Base-by-base conservation (phyloP, 2,113 vertebrate species). In the Nyctereutes procyonoides region DNA sequence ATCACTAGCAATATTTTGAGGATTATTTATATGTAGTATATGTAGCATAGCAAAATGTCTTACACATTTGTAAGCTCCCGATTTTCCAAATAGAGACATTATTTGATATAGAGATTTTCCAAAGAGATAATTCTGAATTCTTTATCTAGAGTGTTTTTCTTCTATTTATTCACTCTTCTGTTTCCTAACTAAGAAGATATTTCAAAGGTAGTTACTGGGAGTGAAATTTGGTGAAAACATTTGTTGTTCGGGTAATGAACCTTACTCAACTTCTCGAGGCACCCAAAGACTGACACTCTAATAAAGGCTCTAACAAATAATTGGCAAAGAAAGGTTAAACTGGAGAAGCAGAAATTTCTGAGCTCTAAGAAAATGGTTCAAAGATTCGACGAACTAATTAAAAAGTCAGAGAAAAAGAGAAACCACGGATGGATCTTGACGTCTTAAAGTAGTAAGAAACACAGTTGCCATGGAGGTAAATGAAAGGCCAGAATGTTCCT, bases 241-340 rank as follows among this genome's bases (percentile, higher is more conserved):
- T 84, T 85, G 48, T n/a, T 73, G 5, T 74, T 73, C 93, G 62
- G 11, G 43, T 65, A 82, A 88, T 24, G 12, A 74, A 3, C 3
- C 7, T 79, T 43, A 38, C 10, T 74, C 55, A 22, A 63, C 15
- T 89, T 91, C 63, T 53, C 30, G 16, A 74, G 60, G 2, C 5
- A 73, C n/a, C 10, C 19, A 24, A 71, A 86, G 77, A 89, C 74
- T 63, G 60, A n/a, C 35, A 89, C 10, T 62, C 58, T 90, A 92
- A 86, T 89, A 83, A 93, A 85, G 38, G 19, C 8, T n/a, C n/a
- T 10, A 80, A 24, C 6, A 84, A 85, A 26, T 76, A 69, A 88
- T 71, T 95, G 96, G 55, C 32, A 74, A 84, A 90, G 53, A 80
- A 92, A 67, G 10, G 60, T 79, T 93, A 90, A 85, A 67, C 19